These are phyloP conservation scores for Euschistus heros DNA, from an alignment of 1,140 invertebrate species.

Conservation along the genomic window DNA sequence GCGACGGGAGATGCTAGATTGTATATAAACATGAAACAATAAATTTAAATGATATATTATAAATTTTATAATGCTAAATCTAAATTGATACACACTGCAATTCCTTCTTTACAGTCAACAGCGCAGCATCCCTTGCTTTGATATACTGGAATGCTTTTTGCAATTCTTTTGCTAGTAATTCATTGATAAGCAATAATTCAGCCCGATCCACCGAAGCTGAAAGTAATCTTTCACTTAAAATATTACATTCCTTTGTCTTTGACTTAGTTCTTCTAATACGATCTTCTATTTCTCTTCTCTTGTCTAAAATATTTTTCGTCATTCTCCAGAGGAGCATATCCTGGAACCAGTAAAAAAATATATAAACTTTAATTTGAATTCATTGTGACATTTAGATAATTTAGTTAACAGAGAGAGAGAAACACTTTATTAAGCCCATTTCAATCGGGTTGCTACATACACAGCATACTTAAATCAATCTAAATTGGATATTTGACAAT, in stretches of 20 bases:
- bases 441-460: too few relatives aligned
- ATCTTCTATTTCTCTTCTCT: conserved; percentile 4
- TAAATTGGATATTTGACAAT: too few relatives aligned
- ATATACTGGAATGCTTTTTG: background rate
- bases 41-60: too few relatives aligned
- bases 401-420: background rate
- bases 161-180: background rate
- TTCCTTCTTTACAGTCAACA: background rate
- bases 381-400: too few relatives aligned
- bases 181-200: background rate
- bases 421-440: too few relatives aligned
- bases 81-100: background rate
- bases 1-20: too few relatives aligned
- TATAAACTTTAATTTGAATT: background rate
- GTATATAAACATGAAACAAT: too few relatives aligned
- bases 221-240: background rate
- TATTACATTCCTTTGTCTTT: background rate
- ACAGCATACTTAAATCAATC: too few relatives aligned
- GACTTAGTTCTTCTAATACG: background rate
- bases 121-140: background rate
- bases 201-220: background rate
- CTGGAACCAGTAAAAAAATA: background rate
- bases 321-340: conserved; percentile 2
- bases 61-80: too few relatives aligned
- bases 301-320: background rate